Evolutionary conservation across 2,797 vertebrate genomes (phyloP).

Genomic region (Pogonophryne albipinna): DNA sequence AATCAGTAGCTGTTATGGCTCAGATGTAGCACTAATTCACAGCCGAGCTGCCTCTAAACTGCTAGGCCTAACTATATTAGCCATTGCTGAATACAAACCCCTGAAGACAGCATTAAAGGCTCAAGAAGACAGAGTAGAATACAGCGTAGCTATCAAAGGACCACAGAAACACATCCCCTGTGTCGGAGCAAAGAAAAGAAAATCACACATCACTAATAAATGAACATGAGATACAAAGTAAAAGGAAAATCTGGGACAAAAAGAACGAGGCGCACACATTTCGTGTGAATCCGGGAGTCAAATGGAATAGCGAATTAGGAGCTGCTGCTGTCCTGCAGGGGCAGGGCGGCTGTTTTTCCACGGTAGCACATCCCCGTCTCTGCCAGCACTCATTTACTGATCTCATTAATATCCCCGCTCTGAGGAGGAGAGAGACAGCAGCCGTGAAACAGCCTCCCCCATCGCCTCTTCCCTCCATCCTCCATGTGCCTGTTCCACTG

Average conservation of each 20-base stretch:
- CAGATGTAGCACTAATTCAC: conserved; percentile 46
- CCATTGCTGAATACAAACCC: conserved; percentile 62
- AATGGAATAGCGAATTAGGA: conserved; percentile 90
- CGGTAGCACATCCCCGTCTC: conserved; percentile 84
- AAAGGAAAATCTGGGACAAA: conserved; percentile 79
- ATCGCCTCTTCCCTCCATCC: conserved; percentile 64
- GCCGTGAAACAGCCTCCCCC: conserved; percentile 67
- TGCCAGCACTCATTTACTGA: conserved; percentile 88
- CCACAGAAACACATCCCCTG: conserved; percentile 68
- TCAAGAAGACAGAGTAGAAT: conserved; percentile 48
- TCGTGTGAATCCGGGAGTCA: conserved; percentile 83
- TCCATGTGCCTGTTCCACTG: conserved; percentile 72
- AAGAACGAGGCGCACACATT: conserved; percentile 74
- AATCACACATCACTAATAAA: conserved; percentile 84
- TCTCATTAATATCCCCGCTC: conserved; percentile 86
- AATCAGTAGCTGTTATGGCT: conserved; percentile 35
- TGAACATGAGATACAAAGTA: conserved; percentile 80
- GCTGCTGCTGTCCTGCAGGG: conserved; percentile 78
- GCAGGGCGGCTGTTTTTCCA: conserved; percentile 77
- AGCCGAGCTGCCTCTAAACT: conserved; percentile 59
- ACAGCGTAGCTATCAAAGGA: conserved; percentile 75
- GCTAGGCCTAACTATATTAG: conserved; percentile 69
- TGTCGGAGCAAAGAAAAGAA: conserved; percentile 67
- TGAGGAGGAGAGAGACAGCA: conserved; percentile 79
- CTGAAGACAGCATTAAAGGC: conserved; percentile 79